Evolutionary conservation across 2,113 vertebrate species (phyloP), one percentile per base, ranked within the genome.

Genomic region (Etheostoma cragini): DNA sequence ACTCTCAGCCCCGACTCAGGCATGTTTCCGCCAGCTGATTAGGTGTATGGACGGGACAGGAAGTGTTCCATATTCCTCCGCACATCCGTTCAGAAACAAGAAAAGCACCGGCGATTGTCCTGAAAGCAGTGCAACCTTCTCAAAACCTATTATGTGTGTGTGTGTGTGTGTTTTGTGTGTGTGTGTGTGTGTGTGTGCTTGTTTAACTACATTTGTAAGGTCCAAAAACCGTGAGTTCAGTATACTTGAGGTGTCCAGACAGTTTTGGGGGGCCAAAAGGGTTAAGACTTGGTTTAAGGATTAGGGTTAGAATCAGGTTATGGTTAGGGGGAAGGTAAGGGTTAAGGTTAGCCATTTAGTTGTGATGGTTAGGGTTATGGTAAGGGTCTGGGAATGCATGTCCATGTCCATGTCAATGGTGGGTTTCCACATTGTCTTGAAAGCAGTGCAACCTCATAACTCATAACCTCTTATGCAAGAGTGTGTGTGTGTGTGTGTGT

Each of bases 61-160:
- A 94, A 86, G 86, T 86, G 67, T 65, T 90, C 76, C 69, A 42
- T 92, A 88, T 90, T 91, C 72, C 69, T 90, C 80, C 76, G 68
- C 68, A 78, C 80, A 65, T 92, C 91, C 82, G 75, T 78, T 87
- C 61, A 77, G 67, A 80, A 91, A 88, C 50, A 78, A 35, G 42
- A 72, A 80, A 76, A 21, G 8, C 69, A 73, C 87, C 80, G 81
- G 78, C 72, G 73, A 89, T 90, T 92, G 87, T 92, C 57, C 78
- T 70, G 17, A 86, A 77, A 68, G 46, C 33, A 50, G 75, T 70
- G 45, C 56, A 58, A 19, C 62, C 57, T 62, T 38, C 14, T 62
- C 38, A 46, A 5, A 82, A 63, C 63, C 26, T 54, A 22, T 75
- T 78, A 68, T 12, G 35, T 6, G 35, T 72, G 24, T 46, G 35